Evolutionary conservation across 1,140 invertebrate genomes (phyloP), one percentile per base, ranked within the genome.

Genomic region (Mamestra configurata): DNA sequence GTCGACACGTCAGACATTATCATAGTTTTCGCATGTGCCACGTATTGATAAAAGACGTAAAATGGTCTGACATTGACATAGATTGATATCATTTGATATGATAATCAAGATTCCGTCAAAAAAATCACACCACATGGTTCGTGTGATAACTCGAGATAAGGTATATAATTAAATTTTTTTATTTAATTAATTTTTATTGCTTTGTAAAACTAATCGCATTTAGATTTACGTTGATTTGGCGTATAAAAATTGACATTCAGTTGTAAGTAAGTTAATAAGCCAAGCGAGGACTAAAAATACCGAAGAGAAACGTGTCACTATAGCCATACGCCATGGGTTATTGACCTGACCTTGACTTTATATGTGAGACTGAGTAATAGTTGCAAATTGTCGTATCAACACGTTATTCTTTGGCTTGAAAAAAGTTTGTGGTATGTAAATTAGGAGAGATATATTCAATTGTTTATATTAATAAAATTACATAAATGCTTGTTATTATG

Each of bases 271-370:
- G 10, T 57, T 27, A 11, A 22, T 27, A 57, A 57, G 22, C 22
- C 22, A 57, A 4, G 43, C 22, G 22, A 57, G 11, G 3, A 24
- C 53, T 27, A 57, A 13, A 57, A 27, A 57, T 57, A 57, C 0
- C 53, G 53, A 24, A 57, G 22, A 27, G 53, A 57, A 57, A 27
- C 53, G 53, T 57, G 53, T 57, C 53, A 57, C 24, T 57, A 57
- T 5, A 57, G 53, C 53, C 53, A 57, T 57, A 57, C 53, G 53
- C 53, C 13, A 57, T 57, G 24, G 53, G 53, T 57, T 27, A 57
- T 57, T 22, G 53, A 57, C 53, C 53, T 57, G 53, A 11, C 53
- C 53, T 57, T 57, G 53, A 24, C 53, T 57, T 13, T 15, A 57
- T 57, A 24, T 10, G 18, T 35, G 40, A 43, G 10, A 10, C 40